Percentiles rank a stretch among this genome's conserved stretches.
These are phyloP conservation scores for Pteromalus puparum DNA, from an alignment of 1,140 invertebrate species.

Conservation along the genomic window DNA sequence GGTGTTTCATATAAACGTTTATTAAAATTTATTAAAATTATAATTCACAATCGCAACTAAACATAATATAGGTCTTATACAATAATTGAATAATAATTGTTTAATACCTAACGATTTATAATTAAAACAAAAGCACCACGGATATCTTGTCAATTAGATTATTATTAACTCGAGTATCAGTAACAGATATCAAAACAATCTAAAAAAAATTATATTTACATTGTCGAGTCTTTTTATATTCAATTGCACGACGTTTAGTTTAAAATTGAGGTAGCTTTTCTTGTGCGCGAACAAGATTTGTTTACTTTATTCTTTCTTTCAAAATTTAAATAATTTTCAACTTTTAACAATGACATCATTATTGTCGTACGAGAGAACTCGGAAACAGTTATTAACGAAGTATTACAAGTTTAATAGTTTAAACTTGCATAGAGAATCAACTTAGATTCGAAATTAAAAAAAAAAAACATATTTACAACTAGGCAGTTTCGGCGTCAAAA, in stretches of 20 bases:
- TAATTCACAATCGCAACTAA: background rate
- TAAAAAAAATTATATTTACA: conserved; percentile 29
- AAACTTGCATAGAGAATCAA: conserved; percentile 4
- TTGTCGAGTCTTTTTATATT: background rate
- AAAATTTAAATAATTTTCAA: background rate
- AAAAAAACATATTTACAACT: conserved; percentile 2
- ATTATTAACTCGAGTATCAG: background rate
- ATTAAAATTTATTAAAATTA: conserved; percentile 15
- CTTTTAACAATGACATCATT: background rate
- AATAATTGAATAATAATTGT: background rate
- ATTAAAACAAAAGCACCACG: conserved; percentile 25
- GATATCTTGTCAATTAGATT: conserved; percentile 18
- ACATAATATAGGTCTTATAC: background rate
- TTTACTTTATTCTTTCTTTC: background rate
- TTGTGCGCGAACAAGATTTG: background rate
- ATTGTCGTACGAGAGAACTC: background rate
- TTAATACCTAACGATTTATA: background rate
- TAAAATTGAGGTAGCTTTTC: conserved; percentile 24
- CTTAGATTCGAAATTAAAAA: background rate
- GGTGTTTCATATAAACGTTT: conserved; percentile 22
- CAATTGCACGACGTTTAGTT: conserved; percentile 15
- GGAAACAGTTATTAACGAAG: background rate
- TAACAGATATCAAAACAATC: background rate
- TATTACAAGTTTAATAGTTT: background rate
- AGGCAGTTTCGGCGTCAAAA: conserved; percentile 10